Conservation (phyloP, 2,797 vertebrate genomes). For the Setipinna tenuifilis region DNA sequence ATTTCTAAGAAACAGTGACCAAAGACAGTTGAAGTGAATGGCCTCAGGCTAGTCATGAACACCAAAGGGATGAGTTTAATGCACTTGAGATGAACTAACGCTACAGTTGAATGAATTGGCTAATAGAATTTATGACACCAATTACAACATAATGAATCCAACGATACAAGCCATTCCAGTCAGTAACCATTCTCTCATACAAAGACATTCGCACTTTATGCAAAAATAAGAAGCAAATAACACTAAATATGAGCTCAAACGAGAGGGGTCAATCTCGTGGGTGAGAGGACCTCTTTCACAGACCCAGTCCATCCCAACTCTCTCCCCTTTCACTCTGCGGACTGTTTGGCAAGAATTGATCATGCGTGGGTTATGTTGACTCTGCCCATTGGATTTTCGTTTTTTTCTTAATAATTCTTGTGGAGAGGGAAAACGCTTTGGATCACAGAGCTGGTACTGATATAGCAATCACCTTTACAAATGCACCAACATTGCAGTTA, state of each 20-base stretch:
- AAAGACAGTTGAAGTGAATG: slow-evolving; percentile 1
- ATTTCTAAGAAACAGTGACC: not conserved
- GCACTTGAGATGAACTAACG: slow-evolving; percentile 9
- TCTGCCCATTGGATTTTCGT: slow-evolving; percentile 52
- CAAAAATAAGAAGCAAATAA: not conserved
- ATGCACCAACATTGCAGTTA: not conserved
- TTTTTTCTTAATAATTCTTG: not conserved
- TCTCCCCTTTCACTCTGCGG: not conserved
- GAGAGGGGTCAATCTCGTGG: not conserved
- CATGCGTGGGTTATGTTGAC: slow-evolving; percentile 61
- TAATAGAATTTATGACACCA: slow-evolving; percentile 15
- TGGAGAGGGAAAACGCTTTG: not conserved
- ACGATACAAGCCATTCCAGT: not conserved
- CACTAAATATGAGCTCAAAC: not conserved
- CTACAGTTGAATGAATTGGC: not conserved
- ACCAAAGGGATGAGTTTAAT: not conserved
- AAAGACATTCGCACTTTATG: not conserved
- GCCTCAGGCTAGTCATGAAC: slow-evolving; percentile 7
- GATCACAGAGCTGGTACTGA: not conserved
- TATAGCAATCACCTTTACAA: not conserved
- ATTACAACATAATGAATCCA: not conserved
- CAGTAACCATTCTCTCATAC: not conserved
- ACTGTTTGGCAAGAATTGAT: slow-evolving; percentile 28
- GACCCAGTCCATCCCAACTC: not conserved
- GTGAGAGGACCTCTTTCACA: not conserved